These are phyloP conservation scores for Drosophila basisetae DNA, from an alignment of 2,888 invertebrate species.

Conservation along the genomic window DNA sequence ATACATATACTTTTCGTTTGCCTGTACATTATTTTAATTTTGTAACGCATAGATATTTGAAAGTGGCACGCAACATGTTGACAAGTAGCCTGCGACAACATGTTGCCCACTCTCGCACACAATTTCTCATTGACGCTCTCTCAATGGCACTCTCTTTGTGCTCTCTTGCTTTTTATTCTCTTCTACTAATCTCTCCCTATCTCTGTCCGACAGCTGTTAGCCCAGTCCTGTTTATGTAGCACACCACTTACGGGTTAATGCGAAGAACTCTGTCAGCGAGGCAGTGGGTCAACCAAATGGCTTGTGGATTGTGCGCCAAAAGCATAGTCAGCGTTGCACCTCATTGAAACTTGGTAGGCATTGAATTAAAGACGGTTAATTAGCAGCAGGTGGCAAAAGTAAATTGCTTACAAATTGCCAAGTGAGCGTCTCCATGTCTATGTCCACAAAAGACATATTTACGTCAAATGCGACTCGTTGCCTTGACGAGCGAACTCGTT, in stretches of 20 bases:
- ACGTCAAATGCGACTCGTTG: constrained; percentile 28
- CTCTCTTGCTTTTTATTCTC: not conserved
- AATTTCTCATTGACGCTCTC: constrained; percentile 21
- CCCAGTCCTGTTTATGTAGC: constrained; percentile 25
- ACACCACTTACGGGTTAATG: constrained; percentile 60
- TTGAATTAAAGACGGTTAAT: constrained; percentile 73
- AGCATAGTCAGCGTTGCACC: constrained; percentile 32
- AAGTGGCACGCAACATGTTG: constrained; percentile 61
- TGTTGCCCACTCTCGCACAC: constrained; percentile 47
- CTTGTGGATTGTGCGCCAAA: constrained; percentile 29
- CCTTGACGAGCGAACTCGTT: constrained; percentile 35
- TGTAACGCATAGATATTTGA: constrained; percentile 61
- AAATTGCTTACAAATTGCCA: constrained; percentile 68
- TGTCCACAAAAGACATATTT: constrained; percentile 44
- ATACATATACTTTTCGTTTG: constrained; percentile 16
- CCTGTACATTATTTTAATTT: constrained; percentile 75
- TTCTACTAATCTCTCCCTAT: constrained; percentile 1
- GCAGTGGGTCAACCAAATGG: constrained; percentile 66
- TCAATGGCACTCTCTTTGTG: constrained; percentile 2
- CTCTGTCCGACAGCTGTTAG: constrained; percentile 29
- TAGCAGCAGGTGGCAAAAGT: constrained; percentile 63
- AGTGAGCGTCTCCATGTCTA: constrained; percentile 8
- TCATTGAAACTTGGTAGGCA: constrained; percentile 68
- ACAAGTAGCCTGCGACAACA: constrained; percentile 14
- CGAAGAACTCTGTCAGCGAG: constrained; percentile 77